Evolutionary conservation across 2,113 vertebrate genomes (phyloP).

Genomic region (Lamprotornis superbus): DNA sequence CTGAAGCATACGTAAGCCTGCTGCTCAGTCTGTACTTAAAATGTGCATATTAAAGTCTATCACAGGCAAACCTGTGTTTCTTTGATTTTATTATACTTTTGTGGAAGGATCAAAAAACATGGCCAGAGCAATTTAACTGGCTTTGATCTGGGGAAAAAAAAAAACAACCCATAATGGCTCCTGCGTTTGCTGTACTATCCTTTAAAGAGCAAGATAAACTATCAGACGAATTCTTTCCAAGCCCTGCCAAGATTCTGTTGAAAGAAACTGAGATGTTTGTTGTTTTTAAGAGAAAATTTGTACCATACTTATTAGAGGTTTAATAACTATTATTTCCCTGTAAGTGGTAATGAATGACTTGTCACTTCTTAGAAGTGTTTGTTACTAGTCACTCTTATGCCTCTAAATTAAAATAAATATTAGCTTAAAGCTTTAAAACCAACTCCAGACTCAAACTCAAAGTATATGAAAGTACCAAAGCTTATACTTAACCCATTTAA

Average conservation of each 20-base stretch:
- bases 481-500: neutral
- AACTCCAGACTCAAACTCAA: neutral
- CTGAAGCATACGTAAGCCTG: neutral
- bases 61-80: neutral
- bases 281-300: neutral
- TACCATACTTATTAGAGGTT: neutral
- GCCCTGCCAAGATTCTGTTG: neutral
- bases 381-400: neutral
- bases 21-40: neutral
- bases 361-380: neutral
- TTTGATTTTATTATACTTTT: neutral
- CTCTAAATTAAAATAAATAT: neutral
- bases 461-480: neutral
- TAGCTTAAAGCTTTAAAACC: neutral
- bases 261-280: neutral
- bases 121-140: neutral
- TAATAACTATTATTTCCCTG: neutral
- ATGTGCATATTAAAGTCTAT: constrained; percentile 50
- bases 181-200: neutral
- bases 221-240: neutral
- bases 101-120: neutral
- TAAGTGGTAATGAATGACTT: neutral
- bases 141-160: neutral
- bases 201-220: neutral
- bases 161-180: neutral